Evolutionary conservation across 1,140 invertebrate species (phyloP).

Genomic region (Leptinotarsa lineolata): DNA sequence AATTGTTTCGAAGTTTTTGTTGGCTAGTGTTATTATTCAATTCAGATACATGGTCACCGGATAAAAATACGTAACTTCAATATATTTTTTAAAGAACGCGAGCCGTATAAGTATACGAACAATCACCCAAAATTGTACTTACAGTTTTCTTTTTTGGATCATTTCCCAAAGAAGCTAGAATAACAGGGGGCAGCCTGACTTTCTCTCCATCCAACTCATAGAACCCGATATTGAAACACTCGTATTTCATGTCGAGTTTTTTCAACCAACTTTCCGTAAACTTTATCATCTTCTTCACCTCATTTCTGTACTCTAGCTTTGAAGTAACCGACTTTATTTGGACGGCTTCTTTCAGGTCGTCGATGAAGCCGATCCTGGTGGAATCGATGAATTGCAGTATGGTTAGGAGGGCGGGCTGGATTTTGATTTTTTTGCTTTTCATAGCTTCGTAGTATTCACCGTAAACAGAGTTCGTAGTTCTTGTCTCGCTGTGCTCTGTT

Average conservation of each 20-base stretch:
- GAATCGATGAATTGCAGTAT: constrained; percentile 51
- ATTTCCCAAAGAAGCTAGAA: constrained; percentile 45
- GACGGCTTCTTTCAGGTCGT: constrained; percentile 46
- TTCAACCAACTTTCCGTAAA: constrained; percentile 49
- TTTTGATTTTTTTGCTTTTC: constrained; percentile 49
- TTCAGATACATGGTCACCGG: no score
- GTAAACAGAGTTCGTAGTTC: constrained; percentile 49
- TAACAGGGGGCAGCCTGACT: constrained; percentile 47
- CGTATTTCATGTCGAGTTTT: constrained; percentile 47
- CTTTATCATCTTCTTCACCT: constrained; percentile 44
- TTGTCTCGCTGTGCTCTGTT: constrained; percentile 53
- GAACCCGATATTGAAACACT: constrained; percentile 51
- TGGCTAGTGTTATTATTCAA: no score
- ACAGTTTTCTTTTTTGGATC: constrained; percentile 47
- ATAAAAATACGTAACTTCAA: no score
- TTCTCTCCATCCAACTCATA: constrained; percentile 42
- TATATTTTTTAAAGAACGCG: no score
- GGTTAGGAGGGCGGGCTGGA: constrained; percentile 45
- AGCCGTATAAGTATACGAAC: no score
- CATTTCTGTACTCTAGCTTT: constrained; percentile 40
- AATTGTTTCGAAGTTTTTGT: no score
- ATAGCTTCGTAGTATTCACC: constrained; percentile 48
- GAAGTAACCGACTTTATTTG: constrained; percentile 47
- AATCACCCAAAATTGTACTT: constrained; percentile 10
- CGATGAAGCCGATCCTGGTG: constrained; percentile 40